A percentile compares a stretch with the other conserved stretches of the same genome.
Evolutionary conservation across 2,113 vertebrate species (phyloP).

Genomic region (Chrysemys picta): DNA sequence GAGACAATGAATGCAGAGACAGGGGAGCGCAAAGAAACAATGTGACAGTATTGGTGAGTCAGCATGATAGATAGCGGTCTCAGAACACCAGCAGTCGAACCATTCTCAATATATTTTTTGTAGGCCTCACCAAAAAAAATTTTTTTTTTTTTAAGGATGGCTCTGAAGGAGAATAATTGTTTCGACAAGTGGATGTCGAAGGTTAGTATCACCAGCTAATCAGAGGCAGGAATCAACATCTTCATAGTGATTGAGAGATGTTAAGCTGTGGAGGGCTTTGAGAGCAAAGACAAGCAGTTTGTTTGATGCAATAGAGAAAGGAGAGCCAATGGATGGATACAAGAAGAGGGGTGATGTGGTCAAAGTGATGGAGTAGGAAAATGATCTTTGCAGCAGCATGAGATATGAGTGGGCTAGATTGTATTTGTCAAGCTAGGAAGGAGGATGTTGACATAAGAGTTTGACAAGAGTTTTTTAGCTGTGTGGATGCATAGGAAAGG

Average conservation of each 20-base stretch:
- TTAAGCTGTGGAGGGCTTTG: not conserved
- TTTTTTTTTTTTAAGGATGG: not conserved
- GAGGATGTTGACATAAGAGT: not conserved
- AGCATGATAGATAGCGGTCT: not conserved
- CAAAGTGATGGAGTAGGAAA: not conserved
- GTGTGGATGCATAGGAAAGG: not conserved
- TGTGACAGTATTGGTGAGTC: not conserved
- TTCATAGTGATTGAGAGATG: not conserved
- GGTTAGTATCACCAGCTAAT: fast-evolving
- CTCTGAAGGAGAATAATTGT: not conserved
- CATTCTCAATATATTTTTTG: too few species aligned
- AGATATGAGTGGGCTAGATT: fast-evolving
- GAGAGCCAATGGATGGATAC: not conserved
- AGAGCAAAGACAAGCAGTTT: not conserved
- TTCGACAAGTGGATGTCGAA: not conserved
- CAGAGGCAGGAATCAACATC: not conserved
- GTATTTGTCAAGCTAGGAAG: not conserved
- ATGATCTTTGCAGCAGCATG: fast-evolving
- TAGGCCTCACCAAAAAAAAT: not conserved
- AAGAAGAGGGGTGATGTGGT: not conserved
- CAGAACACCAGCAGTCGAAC: too few species aligned
- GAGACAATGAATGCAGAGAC: not conserved
- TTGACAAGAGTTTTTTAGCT: not conserved
- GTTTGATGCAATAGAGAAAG: fast-evolving
- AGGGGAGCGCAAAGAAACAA: not conserved